phyloP scores from a whole-genome alignment of 1,140 invertebrate genomes.

The Calycopis cecrops region DNA sequence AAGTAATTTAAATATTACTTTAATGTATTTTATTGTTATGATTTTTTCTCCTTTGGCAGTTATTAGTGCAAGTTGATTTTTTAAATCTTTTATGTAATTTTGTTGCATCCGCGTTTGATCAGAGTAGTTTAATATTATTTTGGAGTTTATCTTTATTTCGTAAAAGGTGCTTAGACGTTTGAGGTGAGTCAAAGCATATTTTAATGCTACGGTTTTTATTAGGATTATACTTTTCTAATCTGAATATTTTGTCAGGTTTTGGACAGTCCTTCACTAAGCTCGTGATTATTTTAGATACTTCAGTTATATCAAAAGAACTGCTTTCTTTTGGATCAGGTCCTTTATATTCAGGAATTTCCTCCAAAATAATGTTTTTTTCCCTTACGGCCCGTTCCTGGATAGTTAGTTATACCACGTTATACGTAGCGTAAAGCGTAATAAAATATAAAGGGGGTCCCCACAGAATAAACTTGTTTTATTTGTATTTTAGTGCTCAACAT shows the following conservation, averaged over 20 bases:
- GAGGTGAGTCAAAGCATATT: constrained; percentile 18
- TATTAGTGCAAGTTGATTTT: constrained; percentile 15
- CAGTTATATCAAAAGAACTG: constrained; percentile 8
- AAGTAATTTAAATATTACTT: constrained; percentile 20
- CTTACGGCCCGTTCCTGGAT: constrained; percentile 10
- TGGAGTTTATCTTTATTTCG: constrained; percentile 20
- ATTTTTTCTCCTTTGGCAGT: constrained; percentile 15
- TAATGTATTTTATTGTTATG: constrained; percentile 23
- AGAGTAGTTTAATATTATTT: constrained; percentile 13
- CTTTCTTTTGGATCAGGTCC: not conserved
- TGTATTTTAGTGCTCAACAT: too few relatives aligned
- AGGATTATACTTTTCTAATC: constrained; percentile 18
- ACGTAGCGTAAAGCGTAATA: too few relatives aligned
- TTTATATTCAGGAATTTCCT: constrained; percentile 16
- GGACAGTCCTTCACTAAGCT: constrained; percentile 13
- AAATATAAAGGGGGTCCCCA: too few relatives aligned
- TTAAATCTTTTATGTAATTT: constrained; percentile 17
- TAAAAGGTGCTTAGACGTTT: constrained; percentile 16
- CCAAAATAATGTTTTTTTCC: constrained; percentile 23
- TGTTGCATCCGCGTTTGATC: constrained; percentile 23
- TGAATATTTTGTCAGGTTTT: constrained; percentile 16
- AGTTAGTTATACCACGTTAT: too few relatives aligned
- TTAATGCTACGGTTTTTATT: constrained; percentile 18
- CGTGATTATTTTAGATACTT: constrained; percentile 14
- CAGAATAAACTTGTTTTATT: too few relatives aligned